These are phyloP conservation scores for Columba guinea DNA, from an alignment of 2,797 vertebrate genomes.

Conservation along the genomic window DNA sequence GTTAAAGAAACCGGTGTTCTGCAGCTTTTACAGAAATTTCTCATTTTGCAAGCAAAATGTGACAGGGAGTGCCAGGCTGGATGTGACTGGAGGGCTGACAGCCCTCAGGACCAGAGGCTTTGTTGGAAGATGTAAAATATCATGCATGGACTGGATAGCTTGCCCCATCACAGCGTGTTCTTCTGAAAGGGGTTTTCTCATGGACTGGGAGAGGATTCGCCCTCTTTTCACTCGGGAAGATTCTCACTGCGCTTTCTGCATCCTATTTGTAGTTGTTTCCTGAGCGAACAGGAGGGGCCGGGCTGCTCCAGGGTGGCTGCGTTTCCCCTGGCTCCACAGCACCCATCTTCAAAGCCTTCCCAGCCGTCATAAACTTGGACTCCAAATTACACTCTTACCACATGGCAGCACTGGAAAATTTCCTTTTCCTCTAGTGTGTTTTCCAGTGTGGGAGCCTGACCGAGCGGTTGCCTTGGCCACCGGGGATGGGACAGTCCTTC, in stretches of 20 bases:
- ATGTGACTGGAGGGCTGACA: not conserved
- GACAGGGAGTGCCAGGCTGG: not conserved
- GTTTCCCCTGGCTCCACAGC: not conserved
- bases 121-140: not conserved
- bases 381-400: not conserved
- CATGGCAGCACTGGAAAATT: not conserved
- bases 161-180: not conserved
- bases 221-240: not conserved
- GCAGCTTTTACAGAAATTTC: not conserved
- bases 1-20: not conserved
- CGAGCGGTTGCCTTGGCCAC: not conserved
- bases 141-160: not conserved
- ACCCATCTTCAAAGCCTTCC: conserved; percentile 2
- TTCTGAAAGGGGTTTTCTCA: not conserved
- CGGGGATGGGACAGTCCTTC: not conserved
- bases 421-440: not conserved
- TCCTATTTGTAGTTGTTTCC: not conserved
- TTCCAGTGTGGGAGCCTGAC: conserved; percentile 20
- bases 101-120: not conserved
- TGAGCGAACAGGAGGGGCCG: not conserved
- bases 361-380: not conserved
- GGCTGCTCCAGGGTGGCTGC: not conserved
- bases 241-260: not conserved
- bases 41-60: not conserved
- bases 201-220: not conserved